Base-by-base conservation (phyloP, 2,888 invertebrate genomes). In the Sipunculus nudus region DNA sequence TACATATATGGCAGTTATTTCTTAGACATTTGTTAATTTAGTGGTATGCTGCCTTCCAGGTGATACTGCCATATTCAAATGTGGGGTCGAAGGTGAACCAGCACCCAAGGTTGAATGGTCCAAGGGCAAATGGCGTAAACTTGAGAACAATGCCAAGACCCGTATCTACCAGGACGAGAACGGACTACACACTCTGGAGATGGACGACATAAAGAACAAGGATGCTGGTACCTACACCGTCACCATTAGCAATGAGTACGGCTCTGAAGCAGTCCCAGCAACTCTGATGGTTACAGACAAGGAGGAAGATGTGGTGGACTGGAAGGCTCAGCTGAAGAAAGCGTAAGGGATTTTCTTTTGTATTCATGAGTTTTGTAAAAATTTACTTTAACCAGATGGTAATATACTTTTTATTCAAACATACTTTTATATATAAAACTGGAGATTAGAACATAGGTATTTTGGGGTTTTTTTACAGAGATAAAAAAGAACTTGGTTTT, bases 181-280 rank as follows among this genome's bases (percentile, higher is more conserved):
- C 3, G 71, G 67, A 3, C 74, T 78, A 59, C 70, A 81, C 53
- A 74, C 80, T n/a, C 61, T 81, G 38, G 77, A 81, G 66, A 78
- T 82, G 46, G 70, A 69, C 26, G 74, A 77, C 39, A 75, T 72
- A 61, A 76, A 77, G 63, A 73, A 74, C 61, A 77, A 77, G 60
- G 82, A 82, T 69, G 78, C 82, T 4, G 83, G 82, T 4, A 82
- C 81, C 1, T 83, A 83, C 71, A 78, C 77, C 1, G 80, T 81
- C 29, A 78, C 78, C 1, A 75, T 79, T 13, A 75, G 70, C 48
- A 83, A 83, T 63, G 81, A 81, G 60, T 80, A 80, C 53, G 82
- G 82, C 25, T 58, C 74, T 4, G 77, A 76, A 35, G 70, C 75
- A n/a, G 77, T 76, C 21, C 76, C 83, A 2, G 82, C 75, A 8